A percentile compares a stretch with the other conserved stretches of the same genome.
Evolutionary conservation across 2,888 invertebrate species (phyloP).

Genomic region (Zaprionus lineosus): DNA sequence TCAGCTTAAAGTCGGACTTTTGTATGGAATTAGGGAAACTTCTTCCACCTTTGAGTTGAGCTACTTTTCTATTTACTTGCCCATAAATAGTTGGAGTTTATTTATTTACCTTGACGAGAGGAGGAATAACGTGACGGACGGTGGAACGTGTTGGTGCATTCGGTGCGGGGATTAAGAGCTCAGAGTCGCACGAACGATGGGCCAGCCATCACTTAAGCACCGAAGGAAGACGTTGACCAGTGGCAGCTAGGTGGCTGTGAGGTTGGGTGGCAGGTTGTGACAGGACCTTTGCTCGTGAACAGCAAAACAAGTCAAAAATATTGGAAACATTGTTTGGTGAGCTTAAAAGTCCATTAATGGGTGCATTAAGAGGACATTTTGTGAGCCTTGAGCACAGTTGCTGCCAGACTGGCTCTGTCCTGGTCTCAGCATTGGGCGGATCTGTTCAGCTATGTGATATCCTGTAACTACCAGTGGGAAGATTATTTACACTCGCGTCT

Average conservation of each 20-base stretch:
- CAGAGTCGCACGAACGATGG: slow-evolving; percentile 13
- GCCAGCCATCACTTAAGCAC: not conserved
- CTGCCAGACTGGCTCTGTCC: slow-evolving; percentile 43
- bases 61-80: slow-evolving; percentile 28
- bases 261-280: too few species aligned
- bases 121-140: slow-evolving; percentile 21
- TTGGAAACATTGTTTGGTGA: slow-evolving; percentile 63
- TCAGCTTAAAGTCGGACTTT: too few species aligned
- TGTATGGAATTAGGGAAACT: too few species aligned
- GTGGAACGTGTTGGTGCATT: slow-evolving; percentile 68
- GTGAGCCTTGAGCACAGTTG: slow-evolving; percentile 61
- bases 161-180: slow-evolving; percentile 61
- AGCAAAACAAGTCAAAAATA: slow-evolving; percentile 59
- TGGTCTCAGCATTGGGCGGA: slow-evolving; percentile 28
- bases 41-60: too few species aligned
- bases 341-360: slow-evolving; percentile 78
- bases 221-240: not conserved
- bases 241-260: too few species aligned
- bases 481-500: too few species aligned
- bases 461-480: too few species aligned
- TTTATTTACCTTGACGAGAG: slow-evolving; percentile 40
- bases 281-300: slow-evolving; percentile 3
- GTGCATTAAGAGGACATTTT: slow-evolving; percentile 74
- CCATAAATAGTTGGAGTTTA: slow-evolving; percentile 39
- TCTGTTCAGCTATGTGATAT: too few species aligned